Evolutionary conservation across 2,113 vertebrate species (phyloP).

Genomic region (Rhynchopsitta pachyrhyncha): DNA sequence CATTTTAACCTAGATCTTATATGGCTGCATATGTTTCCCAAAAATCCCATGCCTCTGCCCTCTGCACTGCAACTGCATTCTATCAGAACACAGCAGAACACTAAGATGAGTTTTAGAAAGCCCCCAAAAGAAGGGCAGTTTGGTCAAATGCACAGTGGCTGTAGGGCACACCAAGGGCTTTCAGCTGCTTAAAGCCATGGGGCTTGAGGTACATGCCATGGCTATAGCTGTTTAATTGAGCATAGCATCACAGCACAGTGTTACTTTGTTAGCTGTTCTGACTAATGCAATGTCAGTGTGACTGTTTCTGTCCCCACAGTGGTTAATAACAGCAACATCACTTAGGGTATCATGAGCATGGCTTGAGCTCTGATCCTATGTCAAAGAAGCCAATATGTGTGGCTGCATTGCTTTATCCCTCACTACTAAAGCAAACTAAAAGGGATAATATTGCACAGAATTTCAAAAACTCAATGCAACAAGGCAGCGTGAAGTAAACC

Average conservation of each 20-base stretch:
- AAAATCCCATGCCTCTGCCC: background rate
- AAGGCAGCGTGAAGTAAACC: background rate
- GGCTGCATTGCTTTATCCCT: background rate
- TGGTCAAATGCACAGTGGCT: background rate
- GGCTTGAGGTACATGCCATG: background rate
- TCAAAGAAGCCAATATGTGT: background rate
- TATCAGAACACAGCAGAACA: rapidly evolving
- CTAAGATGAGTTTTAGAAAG: background rate
- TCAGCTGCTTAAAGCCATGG: background rate
- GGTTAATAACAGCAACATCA: background rate
- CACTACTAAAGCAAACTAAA: background rate
- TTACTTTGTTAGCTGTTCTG: background rate
- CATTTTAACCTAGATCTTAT: background rate
- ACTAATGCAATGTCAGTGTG: background rate
- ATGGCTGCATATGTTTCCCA: background rate
- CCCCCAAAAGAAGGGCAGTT: background rate
- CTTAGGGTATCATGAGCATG: rapidly evolving
- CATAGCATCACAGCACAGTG: background rate
- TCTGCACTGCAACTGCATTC: background rate
- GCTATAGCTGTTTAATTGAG: background rate
- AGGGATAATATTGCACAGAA: background rate
- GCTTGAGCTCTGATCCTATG: background rate
- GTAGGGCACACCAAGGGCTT: background rate
- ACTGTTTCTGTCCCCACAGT: background rate
- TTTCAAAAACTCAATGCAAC: background rate